Evolutionary conservation across 2,888 invertebrate genomes (phyloP).

Genomic region (Podotricha telesiphe): DNA sequence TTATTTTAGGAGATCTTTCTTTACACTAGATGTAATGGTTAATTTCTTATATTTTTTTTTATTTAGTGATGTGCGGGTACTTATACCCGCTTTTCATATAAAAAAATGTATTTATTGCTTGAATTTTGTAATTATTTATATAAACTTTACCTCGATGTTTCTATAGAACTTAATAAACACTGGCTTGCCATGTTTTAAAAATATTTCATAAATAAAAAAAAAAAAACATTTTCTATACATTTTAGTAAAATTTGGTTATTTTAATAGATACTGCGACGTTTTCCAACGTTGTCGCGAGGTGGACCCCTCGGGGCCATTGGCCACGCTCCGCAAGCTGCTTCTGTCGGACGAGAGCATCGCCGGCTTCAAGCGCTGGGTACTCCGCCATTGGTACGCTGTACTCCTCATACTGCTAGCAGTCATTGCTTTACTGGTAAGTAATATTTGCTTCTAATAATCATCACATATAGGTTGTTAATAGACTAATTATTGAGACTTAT

Average conservation of each 20-base stretch:
- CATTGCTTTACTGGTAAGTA: conserved; percentile 91
- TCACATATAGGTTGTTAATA: too few species aligned
- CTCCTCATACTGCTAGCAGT: conserved; percentile 89
- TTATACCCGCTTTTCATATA: too few species aligned
- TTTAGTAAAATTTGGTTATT: background rate
- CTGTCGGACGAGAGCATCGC: conserved; percentile 95
- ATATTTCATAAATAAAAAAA: background rate
- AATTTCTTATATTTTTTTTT: too few species aligned
- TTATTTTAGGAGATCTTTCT: too few species aligned
- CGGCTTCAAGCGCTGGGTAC: conserved; percentile 93
- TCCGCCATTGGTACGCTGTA: conserved; percentile 96
- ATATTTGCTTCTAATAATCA: background rate
- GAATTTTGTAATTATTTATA: too few species aligned
- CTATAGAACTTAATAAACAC: too few species aligned
- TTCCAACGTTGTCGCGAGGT: conserved; percentile 93
- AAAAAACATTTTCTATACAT: background rate
- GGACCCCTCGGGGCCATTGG: conserved; percentile 96
- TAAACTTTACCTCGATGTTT: too few species aligned
- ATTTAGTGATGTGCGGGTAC: too few species aligned
- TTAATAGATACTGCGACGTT: conserved; percentile 86
- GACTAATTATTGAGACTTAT: too few species aligned
- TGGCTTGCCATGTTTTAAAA: too few species aligned
- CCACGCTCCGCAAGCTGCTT: conserved; percentile 92
- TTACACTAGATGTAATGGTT: too few species aligned
- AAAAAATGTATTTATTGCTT: too few species aligned